Conservation (phyloP, 2,888 invertebrate genomes). For the Drosophila austrosaltans region DNA sequence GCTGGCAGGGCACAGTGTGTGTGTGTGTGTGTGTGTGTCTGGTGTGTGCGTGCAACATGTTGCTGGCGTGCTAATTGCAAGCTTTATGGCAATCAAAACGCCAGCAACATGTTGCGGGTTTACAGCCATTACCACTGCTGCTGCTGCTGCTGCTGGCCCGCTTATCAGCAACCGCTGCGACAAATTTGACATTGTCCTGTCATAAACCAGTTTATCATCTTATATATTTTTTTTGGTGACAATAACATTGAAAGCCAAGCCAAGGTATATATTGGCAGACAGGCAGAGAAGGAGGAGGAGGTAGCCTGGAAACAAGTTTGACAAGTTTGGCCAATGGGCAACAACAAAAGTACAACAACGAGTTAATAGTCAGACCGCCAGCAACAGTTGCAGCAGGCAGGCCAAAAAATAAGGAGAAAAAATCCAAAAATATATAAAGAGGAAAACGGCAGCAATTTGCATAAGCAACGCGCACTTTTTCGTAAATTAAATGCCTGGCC, state of each 20-base stretch:
- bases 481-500: conserved; percentile 75
- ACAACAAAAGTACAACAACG: conserved; percentile 44
- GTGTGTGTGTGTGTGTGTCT: conserved; percentile 30
- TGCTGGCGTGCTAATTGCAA: conserved; percentile 75
- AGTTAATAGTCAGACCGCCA: conserved; percentile 64
- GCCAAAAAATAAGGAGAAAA: conserved; percentile 36
- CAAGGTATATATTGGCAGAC: conserved; percentile 5
- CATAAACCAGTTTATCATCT: conserved; percentile 75
- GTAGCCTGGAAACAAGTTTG: conserved; percentile 74
- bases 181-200: conserved; percentile 74
- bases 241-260: conserved; percentile 71
- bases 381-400: conserved; percentile 64
- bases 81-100: conserved; percentile 61
- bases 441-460: conserved; percentile 67
- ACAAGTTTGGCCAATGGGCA: conserved; percentile 75
- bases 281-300: conserved; percentile 15
- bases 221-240: conserved; percentile 70
- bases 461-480: conserved; percentile 80
- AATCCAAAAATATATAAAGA: conserved; percentile 17
- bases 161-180: conserved; percentile 67
- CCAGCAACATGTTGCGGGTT: conserved; percentile 60
- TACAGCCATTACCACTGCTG: conserved; percentile 25
- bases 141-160: conserved; percentile 6
- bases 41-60: conserved; percentile 58
- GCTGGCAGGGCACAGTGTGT: conserved; percentile 12